Evolutionary conservation across 2,888 invertebrate genomes (phyloP).

Genomic region (Chesias legatella): DNA sequence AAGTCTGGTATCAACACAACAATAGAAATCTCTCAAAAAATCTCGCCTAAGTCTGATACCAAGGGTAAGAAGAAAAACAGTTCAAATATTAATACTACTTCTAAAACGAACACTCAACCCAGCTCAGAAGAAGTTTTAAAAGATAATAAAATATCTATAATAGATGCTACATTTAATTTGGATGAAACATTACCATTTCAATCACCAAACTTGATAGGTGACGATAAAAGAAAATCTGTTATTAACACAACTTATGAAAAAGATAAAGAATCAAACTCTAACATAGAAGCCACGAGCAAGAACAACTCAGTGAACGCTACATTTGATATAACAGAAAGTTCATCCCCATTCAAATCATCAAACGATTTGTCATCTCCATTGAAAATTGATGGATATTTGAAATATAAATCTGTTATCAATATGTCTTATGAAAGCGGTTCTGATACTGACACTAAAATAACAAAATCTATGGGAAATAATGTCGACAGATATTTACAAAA

Average conservation of each 20-base stretch:
- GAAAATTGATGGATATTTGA: slow-evolving; percentile 5
- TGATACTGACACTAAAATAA: slow-evolving; percentile 1
- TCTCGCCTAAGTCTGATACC: not conserved
- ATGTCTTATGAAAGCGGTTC: slow-evolving; percentile 25
- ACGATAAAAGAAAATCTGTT: not conserved
- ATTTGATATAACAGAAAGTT: slow-evolving; percentile 10
- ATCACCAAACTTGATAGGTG: not conserved
- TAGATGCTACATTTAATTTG: not conserved
- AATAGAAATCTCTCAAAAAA: not conserved
- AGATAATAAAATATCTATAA: slow-evolving; percentile 1
- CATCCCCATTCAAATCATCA: slow-evolving; percentile 10
- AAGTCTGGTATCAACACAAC: slow-evolving; percentile 1
- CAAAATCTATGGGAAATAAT: slow-evolving; percentile 2
- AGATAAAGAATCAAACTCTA: slow-evolving; percentile 10
- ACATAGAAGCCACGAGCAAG: not conserved
- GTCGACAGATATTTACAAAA: slow-evolving; percentile 3
- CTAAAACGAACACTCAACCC: no score
- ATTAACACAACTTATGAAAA: slow-evolving; percentile 18
- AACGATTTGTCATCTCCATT: slow-evolving; percentile 5
- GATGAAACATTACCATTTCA: not conserved
- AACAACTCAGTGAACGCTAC: slow-evolving; percentile 18
- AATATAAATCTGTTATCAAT: slow-evolving; percentile 16
- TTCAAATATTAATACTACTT: no score
- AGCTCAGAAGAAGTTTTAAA: not conserved
- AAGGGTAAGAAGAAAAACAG: not conserved